Conservation (phyloP, 1,140 invertebrate species). For the Ceratoteleas bidentatus region DNA sequence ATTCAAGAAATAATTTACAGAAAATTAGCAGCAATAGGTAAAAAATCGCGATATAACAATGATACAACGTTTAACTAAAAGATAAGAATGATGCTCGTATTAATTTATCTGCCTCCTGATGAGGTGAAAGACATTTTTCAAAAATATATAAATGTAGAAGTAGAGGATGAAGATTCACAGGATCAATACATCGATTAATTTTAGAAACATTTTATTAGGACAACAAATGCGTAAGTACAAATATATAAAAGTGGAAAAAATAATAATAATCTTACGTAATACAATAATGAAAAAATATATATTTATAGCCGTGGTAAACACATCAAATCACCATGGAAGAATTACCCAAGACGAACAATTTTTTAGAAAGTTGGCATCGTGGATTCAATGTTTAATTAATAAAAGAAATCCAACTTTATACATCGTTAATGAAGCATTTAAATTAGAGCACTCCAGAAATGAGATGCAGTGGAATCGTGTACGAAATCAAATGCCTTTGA, state of each 20-base stretch:
- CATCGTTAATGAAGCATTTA: not conserved
- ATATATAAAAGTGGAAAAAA: not conserved
- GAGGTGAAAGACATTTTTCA: not conserved
- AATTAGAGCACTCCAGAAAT: slow-evolving; percentile 1
- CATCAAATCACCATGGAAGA: slow-evolving; percentile 9
- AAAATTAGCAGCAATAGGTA: not conserved
- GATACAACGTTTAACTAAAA: slow-evolving; percentile 1
- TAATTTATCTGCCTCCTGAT: not conserved
- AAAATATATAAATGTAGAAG: not conserved
- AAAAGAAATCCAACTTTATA: slow-evolving; percentile 7
- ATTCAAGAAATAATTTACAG: slow-evolving; percentile 3
- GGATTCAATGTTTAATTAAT: slow-evolving; percentile 9
- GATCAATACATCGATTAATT: slow-evolving; percentile 13
- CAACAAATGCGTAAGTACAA: slow-evolving; percentile 5
- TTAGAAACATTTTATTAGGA: slow-evolving; percentile 8
- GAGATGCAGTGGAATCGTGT: slow-evolving; percentile 1
- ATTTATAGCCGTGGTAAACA: not conserved
- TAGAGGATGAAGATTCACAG: not conserved
- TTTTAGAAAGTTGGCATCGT: slow-evolving; percentile 1
- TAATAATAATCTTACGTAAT: not conserved
- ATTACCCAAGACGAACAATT: slow-evolving; percentile 13
- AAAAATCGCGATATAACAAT: slow-evolving; percentile 4
- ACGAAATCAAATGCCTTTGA: slow-evolving; percentile 1
- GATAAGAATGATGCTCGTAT: slow-evolving; percentile 2
- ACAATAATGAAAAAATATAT: not conserved